Conservation (phyloP, 2,113 vertebrate genomes). For the Passer domesticus region DNA sequence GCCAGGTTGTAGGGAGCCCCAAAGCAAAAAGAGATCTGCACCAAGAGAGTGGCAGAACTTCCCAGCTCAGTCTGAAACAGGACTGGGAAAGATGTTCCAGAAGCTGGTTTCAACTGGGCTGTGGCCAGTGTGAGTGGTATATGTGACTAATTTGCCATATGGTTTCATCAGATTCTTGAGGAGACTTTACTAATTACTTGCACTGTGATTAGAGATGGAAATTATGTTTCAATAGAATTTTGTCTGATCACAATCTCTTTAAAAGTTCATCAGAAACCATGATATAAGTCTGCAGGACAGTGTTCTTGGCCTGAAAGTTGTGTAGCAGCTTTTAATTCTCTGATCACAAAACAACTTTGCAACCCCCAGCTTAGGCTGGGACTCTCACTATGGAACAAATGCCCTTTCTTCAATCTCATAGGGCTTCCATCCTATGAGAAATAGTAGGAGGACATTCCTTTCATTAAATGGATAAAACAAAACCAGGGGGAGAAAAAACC, state of each 20-base stretch:
- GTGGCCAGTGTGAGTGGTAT: neutral
- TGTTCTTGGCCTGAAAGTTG: neutral
- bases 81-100: neutral
- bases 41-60: neutral
- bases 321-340: neutral
- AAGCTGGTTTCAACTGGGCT: neutral
- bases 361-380: neutral
- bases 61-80: neutral
- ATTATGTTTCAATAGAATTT: neutral
- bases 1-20: neutral
- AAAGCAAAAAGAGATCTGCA: neutral
- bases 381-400: neutral
- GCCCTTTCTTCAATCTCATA: neutral
- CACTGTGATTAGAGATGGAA: neutral
- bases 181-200: neutral
- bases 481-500: neutral
- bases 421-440: neutral
- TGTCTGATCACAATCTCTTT: neutral
- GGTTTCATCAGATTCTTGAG: neutral
- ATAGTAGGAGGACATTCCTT: neutral
- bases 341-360: neutral
- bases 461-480: neutral
- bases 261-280: neutral
- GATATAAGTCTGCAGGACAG: neutral
- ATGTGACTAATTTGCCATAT: neutral